A percentile compares a stretch with the other conserved stretches of the same genome.
Conservation (phyloP, 2,113 vertebrate species). For the Polypterus senegalus region DNA sequence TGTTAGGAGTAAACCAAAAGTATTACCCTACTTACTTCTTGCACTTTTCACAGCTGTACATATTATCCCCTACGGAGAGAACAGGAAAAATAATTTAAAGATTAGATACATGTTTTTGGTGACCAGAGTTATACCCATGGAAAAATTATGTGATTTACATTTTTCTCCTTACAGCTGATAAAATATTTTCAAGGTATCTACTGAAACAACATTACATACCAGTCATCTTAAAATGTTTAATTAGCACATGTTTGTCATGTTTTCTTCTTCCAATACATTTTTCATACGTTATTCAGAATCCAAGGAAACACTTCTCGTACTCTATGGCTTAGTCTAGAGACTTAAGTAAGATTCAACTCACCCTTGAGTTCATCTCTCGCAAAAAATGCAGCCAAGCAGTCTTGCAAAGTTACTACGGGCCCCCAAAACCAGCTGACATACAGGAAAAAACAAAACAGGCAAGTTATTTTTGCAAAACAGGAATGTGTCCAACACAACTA, state of each 20-base stretch:
- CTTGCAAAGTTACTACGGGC: constrained; percentile 92
- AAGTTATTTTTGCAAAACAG: constrained; percentile 35
- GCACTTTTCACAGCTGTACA: constrained; percentile 98
- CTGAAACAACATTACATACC: too few species aligned
- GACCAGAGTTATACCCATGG: too few species aligned
- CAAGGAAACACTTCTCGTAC: too few species aligned
- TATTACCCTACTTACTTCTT: constrained; percentile 76
- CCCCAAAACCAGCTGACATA: constrained; percentile 96
- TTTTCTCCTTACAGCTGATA: too few species aligned
- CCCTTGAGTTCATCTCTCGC: constrained; percentile 95
- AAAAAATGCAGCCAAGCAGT: constrained; percentile 96
- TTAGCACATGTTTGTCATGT: neutral
- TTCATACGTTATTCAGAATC: neutral
- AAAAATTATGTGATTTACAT: too few species aligned
- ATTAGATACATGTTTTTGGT: too few species aligned
- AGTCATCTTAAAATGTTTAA: too few species aligned
- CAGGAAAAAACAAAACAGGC: constrained; percentile 59
- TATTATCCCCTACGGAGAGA: constrained; percentile 79
- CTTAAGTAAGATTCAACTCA: constrained; percentile 36
- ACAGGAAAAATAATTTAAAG: neutral
- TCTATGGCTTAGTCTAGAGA: neutral
- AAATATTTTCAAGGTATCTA: too few species aligned
- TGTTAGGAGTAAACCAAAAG: too few species aligned
- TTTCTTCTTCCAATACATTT: neutral
- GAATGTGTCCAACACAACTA: neutral